phyloP scores from a whole-genome alignment of 1,140 invertebrate species.

The Phocides pigmalion region DNA sequence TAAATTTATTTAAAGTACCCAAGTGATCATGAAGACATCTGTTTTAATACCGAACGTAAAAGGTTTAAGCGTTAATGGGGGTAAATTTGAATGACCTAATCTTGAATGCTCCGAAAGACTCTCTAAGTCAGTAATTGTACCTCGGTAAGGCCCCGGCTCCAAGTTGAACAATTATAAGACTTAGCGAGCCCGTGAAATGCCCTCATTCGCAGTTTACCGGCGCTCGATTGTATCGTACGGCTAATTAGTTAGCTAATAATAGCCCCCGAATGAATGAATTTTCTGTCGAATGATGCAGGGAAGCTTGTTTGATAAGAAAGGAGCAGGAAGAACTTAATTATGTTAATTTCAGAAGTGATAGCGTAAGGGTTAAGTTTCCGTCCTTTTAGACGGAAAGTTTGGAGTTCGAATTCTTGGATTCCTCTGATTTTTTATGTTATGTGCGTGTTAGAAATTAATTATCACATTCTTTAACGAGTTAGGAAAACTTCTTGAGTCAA shows the following conservation, averaged over 20 bases:
- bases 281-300: not conserved
- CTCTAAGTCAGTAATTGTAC: constrained; percentile 40
- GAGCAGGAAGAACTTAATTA: not conserved
- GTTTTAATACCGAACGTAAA: constrained; percentile 22
- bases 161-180: constrained; percentile 71
- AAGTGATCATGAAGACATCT: constrained; percentile 21
- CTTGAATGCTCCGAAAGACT: constrained; percentile 40
- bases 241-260: constrained; percentile 51
- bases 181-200: constrained; percentile 64
- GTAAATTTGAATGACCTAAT: constrained; percentile 38
- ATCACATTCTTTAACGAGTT: no score
- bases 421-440: no score
- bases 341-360: not conserved
- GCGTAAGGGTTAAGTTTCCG: no score
- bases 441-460: no score
- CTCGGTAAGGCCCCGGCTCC: constrained; percentile 48
- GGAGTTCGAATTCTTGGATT: no score
- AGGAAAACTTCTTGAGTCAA: no score
- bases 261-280: not conserved
- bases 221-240: constrained; percentile 44
- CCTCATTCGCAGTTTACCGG: constrained; percentile 49
- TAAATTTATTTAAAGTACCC: not conserved
- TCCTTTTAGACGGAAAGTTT: no score
- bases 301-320: not conserved
- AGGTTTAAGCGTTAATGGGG: constrained; percentile 24